Conservation (phyloP, 2,797 vertebrate genomes). For the Acanthurus tractus region DNA sequence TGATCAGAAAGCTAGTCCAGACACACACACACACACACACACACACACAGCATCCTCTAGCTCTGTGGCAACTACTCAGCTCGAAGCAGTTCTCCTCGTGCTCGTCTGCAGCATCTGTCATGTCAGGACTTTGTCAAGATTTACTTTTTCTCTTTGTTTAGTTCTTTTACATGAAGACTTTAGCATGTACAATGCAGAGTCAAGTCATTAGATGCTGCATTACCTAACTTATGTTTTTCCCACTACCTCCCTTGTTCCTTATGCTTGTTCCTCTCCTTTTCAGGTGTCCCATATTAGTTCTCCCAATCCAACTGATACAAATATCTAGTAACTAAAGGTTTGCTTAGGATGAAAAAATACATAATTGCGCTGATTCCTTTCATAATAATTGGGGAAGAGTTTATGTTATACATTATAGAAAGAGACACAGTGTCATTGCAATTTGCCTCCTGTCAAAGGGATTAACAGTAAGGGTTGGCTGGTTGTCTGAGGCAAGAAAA, state of each 20-base stretch:
- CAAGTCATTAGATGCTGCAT: neutral
- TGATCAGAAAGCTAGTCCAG: constrained; percentile 32
- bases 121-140: neutral
- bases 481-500: no score
- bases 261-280: neutral
- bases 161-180: neutral
- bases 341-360: constrained; percentile 24
- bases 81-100: neutral
- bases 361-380: constrained; percentile 10
- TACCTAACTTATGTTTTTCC: no score
- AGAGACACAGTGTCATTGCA: neutral
- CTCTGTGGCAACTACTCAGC: constrained; percentile 22
- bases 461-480: no score
- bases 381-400: constrained; percentile 10
- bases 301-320: neutral
- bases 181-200: no score
- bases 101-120: constrained; percentile 31
- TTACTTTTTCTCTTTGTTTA: neutral
- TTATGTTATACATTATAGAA: constrained; percentile 42
- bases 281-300: constrained; percentile 9
- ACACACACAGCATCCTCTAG: constrained; percentile 20
- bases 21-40: constrained; percentile 1
- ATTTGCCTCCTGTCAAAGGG: neutral
- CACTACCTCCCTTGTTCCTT: neutral
- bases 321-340: constrained; percentile 14